Conservation (phyloP, 2,888 invertebrate genomes). For the Laspeyria flexula region DNA sequence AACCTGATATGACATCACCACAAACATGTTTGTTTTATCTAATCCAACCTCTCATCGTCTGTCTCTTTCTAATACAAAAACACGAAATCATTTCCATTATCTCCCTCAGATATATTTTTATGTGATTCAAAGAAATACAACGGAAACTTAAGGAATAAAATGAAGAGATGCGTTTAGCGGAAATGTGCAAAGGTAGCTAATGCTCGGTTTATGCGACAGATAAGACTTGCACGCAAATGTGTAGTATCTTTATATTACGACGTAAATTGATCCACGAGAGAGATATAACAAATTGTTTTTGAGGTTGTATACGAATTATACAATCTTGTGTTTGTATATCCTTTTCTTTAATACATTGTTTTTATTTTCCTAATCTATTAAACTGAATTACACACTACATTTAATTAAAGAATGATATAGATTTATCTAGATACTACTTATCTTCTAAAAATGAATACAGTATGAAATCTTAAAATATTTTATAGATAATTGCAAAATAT, state of each 20-base stretch:
- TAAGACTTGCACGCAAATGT: slow-evolving; percentile 71
- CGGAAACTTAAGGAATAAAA: slow-evolving; percentile 70
- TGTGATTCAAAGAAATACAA: slow-evolving; percentile 46
- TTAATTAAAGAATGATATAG: no score
- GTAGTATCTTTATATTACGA: slow-evolving; percentile 62
- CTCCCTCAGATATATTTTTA: slow-evolving; percentile 43
- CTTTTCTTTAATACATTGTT: no score
- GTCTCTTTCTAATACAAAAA: slow-evolving; percentile 18
- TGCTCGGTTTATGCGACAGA: slow-evolving; percentile 76
- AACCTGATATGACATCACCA: no score
- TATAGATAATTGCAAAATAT: no score
- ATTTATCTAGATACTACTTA: no score
- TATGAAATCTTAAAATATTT: no score
- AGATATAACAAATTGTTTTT: slow-evolving; percentile 26
- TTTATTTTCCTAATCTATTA: no score
- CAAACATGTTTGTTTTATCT: no score
- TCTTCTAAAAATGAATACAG: no score
- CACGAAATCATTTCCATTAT: slow-evolving; percentile 27
- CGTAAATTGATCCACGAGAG: slow-evolving; percentile 28
- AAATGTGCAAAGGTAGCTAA: slow-evolving; percentile 74
- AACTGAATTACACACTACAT: no score
- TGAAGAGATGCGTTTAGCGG: slow-evolving; percentile 63
- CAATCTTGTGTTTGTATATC: not conserved
- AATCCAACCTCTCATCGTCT: slow-evolving; percentile 4
- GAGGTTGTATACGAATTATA: not conserved